Conservation (phyloP, 2,113 vertebrate genomes). For the Platysteira castanea region DNA sequence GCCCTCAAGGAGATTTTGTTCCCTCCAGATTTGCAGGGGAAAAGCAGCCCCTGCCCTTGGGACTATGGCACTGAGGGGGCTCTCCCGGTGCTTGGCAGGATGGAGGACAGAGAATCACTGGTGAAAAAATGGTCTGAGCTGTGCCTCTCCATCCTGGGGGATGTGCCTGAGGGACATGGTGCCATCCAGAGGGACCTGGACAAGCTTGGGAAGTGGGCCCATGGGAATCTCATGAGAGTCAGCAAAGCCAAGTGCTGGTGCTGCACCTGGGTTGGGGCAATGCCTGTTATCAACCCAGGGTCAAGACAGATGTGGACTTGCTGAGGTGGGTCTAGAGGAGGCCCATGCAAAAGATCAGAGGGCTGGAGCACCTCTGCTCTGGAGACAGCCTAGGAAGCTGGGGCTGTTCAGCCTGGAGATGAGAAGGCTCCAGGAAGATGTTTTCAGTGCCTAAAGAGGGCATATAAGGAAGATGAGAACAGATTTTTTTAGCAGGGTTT, state of each 20-base stretch:
- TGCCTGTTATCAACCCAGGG: neutral
- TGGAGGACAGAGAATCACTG: neutral
- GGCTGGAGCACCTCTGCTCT: neutral
- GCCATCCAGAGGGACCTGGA: neutral
- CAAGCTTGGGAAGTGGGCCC: accelerated
- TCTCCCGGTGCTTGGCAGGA: neutral
- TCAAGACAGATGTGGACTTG: neutral
- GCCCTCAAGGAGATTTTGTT: neutral
- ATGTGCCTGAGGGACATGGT: neutral
- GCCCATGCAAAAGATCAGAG: neutral
- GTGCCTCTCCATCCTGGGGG: neutral
- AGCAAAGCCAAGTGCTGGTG: neutral
- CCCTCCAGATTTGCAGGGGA: neutral
- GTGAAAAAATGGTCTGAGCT: neutral
- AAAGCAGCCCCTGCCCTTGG: neutral
- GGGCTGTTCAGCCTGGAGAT: neutral
- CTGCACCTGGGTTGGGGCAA: neutral
- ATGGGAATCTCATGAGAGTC: neutral
- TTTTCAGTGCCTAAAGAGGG: neutral
- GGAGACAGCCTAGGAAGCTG: neutral
- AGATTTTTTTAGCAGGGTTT: neutral
- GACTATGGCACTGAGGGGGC: neutral
- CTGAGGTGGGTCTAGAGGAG: neutral
- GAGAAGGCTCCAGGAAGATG: neutral
- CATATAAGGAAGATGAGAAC: neutral